Evolutionary conservation across 92 coral and sea anemone species (phyloP).

Genomic region (Galaxea fascicularis): DNA sequence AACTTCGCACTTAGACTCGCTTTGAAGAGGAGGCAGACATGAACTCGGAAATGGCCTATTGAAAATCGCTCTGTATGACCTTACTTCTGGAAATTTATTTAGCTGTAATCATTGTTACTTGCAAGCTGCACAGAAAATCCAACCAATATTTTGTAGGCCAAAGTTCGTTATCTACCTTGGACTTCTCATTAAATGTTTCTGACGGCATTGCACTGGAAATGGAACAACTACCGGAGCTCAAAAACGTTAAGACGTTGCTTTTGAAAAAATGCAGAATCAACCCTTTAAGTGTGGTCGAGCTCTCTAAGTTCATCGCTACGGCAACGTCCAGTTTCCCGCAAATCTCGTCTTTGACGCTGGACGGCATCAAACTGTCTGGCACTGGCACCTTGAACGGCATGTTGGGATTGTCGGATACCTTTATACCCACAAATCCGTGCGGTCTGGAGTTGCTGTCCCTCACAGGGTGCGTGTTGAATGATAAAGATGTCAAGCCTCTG

Average conservation of each 20-base stretch:
- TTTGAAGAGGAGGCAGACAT: no score
- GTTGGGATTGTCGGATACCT: constrained; percentile 62
- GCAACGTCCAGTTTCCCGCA: constrained; percentile 6
- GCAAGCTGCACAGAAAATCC: not conserved
- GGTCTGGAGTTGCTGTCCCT: constrained; percentile 64
- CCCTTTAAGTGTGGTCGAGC: constrained; percentile 46
- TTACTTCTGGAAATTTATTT: no score
- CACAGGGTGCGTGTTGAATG: constrained; percentile 69
- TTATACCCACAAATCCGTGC: constrained; percentile 61
- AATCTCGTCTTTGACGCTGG: constrained; percentile 64
- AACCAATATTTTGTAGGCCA: constrained; percentile 1
- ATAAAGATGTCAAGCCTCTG: constrained; percentile 68
- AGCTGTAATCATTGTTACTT: no score
- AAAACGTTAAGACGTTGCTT: constrained; percentile 46
- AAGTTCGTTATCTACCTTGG: constrained; percentile 32
- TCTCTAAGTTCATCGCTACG: constrained; percentile 32
- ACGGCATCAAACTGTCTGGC: constrained; percentile 77
- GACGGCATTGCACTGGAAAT: constrained; percentile 58
- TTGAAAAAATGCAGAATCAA: constrained; percentile 65
- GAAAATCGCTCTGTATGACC: no score
- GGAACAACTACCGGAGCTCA: constrained; percentile 26
- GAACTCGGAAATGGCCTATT: no score
- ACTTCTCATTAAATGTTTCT: constrained; percentile 64
- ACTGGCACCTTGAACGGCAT: constrained; percentile 63
- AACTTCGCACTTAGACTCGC: no score